Conservation (phyloP, 2,113 vertebrate genomes). For the Macquaria australasica region DNA sequence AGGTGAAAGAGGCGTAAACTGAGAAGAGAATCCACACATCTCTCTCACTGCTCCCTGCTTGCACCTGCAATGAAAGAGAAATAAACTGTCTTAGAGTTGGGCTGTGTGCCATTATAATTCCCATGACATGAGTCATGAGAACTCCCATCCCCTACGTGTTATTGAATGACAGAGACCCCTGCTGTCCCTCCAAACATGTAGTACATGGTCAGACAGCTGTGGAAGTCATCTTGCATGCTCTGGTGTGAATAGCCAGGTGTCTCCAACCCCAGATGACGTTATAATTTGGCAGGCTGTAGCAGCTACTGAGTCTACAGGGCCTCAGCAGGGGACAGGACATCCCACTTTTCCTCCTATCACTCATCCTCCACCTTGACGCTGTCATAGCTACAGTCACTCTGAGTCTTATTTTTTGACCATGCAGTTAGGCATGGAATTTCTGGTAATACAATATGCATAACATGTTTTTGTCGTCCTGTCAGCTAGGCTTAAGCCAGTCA, state of each 20-base stretch:
- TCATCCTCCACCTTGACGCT: constrained; percentile 47
- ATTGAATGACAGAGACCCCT: constrained; percentile 78
- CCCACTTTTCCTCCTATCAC: constrained; percentile 75
- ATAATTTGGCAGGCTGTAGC: constrained; percentile 76
- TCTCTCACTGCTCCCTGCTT: constrained; percentile 54
- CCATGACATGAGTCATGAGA: constrained; percentile 72
- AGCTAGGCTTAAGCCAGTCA: not conserved
- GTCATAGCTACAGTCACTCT: not conserved
- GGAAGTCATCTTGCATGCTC: constrained; percentile 72
- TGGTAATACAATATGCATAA: constrained; percentile 25
- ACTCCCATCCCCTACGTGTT: constrained; percentile 65
- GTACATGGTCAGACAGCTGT: constrained; percentile 76
- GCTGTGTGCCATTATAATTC: constrained; percentile 59
- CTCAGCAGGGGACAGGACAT: constrained; percentile 67
- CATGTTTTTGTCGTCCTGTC: constrained; percentile 28
- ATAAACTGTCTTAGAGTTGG: constrained; percentile 63
- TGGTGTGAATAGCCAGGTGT: constrained; percentile 79
- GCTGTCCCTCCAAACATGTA: constrained; percentile 77
- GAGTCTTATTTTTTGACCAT: constrained; percentile 18
- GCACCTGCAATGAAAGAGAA: constrained; percentile 71
- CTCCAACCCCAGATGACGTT: constrained; percentile 78
- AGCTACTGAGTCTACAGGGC: constrained; percentile 77
- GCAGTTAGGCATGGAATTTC: constrained; percentile 12
- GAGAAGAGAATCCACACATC: constrained; percentile 36
- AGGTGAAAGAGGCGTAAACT: constrained; percentile 12